Evolutionary conservation across 1,140 invertebrate species (phyloP), one percentile per base, ranked within the genome.

Genomic region (Protaetia brevitarsis): DNA sequence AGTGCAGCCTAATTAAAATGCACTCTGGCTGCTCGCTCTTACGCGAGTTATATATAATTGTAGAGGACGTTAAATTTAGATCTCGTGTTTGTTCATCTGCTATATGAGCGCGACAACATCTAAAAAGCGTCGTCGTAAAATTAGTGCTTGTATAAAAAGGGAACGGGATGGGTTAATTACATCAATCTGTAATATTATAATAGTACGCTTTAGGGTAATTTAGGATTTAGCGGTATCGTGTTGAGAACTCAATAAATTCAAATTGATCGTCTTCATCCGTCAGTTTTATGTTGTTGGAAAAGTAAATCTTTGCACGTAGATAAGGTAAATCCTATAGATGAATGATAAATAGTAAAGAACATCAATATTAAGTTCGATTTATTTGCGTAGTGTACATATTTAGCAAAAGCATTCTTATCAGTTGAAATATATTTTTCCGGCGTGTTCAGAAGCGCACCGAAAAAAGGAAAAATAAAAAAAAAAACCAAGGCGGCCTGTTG

Each of bases 81-180:
- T 51, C 21, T 23, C 41, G 19, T 51, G 41, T 51, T 51, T 51
- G 41, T 51, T 51, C 41, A 51, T 51, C 19, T 51, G 19, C 5
- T n/a, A n/a, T n/a, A n/a, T 5, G 41, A 13, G 41, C 19, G 41
- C 8, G 26, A 3, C 11, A 19, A 19, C 11, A 19, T 51, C 16
- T 23, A 23, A 10, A 23, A 19, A 51, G 26, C 19, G 7, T 10
- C 41, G 16, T 16, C 21, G 26, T 23, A 23, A 51, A 26, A 51
- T 51, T 51, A 51, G 41, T 23, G n/a, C 41, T 51, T n/a, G n/a
- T n/a, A n/a, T n/a, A n/a, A 51, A 51, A 51, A 51, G 41, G n/a
- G n/a, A n/a, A n/a, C n/a, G n/a, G n/a, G n/a, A n/a, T n/a, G n/a
- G n/a, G n/a, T n/a, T n/a, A n/a, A n/a, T n/a, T n/a, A n/a, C n/a